Base-by-base conservation (phyloP, 2,113 vertebrate genomes). In the Arenaria interpres region DNA sequence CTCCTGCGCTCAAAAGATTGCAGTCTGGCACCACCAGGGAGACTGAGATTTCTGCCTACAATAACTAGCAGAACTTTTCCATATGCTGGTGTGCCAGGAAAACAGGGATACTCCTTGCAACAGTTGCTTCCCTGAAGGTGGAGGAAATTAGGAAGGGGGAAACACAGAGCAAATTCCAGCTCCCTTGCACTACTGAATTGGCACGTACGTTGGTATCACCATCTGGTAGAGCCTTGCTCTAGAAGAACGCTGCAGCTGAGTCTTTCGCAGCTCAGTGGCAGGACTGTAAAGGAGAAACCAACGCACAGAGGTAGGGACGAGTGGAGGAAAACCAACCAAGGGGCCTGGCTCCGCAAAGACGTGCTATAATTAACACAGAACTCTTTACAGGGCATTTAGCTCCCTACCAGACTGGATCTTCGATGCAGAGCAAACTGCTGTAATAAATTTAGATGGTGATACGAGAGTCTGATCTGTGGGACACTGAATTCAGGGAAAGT, bases 21-120 rank as follows among this genome's bases (percentile, higher is more conserved):
- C 50, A 89, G 85, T 51, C 90, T 93, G 74, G 73, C 73, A 86
- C n/a, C 35, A 21, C n/a, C 64, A 62, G 62, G 2, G 37, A 69
- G 63, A 66, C 51, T 74, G 71, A 93, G 83, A 85, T 92, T 90
- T 93, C 67, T 63, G 54, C 73, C 85, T 66, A 81, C 78, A 83
- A n/a, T 41, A 95, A 88, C 32, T 33, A 80, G 50, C 53, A 78
- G 84, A 89, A 56, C 56, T 64, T 93, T 85, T 88, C 87, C 77
- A 32, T 15, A 17, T 18, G 6, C 37, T n/a, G 41, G 3, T 8
- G 57, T 84, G 91, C 97, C 94, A 85, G 77, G 78, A 95, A 96
- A 91, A 90, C 22, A 16, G 46, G 63, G 79, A 83, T 77, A 13
- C 46, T 83, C 77, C 39, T 87, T 60, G 54, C 59, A 93, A 37